Evolutionary conservation across 2,888 invertebrate genomes (phyloP), one percentile per base, ranked within the genome.

Genomic region (Bruchidius siliquastri): DNA sequence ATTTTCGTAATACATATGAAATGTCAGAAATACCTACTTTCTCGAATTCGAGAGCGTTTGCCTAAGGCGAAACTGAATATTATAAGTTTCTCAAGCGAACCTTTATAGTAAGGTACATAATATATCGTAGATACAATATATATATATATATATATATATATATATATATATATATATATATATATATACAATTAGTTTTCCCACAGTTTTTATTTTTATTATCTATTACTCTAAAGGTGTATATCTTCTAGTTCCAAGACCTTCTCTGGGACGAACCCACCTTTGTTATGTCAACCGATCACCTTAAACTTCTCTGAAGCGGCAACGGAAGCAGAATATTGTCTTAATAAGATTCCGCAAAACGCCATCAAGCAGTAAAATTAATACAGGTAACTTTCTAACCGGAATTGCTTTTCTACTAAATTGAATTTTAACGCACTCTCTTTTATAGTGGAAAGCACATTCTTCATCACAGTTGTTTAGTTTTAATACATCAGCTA

Each of bases 221-320:
- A n/a, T n/a, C n/a, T n/a, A n/a, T n/a, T n/a, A n/a, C n/a, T n/a
- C n/a, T n/a, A n/a, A n/a, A n/a, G n/a, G n/a, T 26, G 26, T 22
- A 68, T 20, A 68, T 6, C 22, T 68, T 68, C 68, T 68, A 21
- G 49, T 18, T 13, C 13, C 13, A 8, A 18, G 18, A 49, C 3
- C 49, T 49, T 49, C 49, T 49, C 18, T 49, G 49, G 49, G 6
- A 13, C 13, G 49, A 1, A 13, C 49, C 49, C 18, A 49, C 49
- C 49, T 49, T 49, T 49, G 49, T 13, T 73, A 71, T 81, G 78
- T 80, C 80, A 77, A 81, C 80, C 80, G 80, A 81, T 81, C 81
- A 80, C 81, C 72, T 72, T 73, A 68, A 77, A 73, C 72, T 76
- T 74, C 72, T 73, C 75, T 72, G 68, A 22, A 49, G 49, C 49